phyloP scores from a whole-genome alignment of 2,888 invertebrate genomes.

The Acronicta leporina region DNA sequence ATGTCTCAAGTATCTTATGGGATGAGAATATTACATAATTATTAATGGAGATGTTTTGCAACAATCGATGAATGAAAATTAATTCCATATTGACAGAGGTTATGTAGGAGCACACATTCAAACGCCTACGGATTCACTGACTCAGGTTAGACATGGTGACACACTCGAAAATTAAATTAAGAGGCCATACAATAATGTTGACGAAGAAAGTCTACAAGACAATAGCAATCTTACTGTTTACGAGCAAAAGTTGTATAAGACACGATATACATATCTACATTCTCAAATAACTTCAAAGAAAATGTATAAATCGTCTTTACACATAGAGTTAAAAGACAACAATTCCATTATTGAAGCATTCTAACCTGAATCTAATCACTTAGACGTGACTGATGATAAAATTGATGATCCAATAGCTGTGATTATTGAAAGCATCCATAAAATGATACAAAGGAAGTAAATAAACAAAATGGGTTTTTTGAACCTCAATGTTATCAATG shows the following conservation, averaged over 20 bases:
- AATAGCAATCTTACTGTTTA: conserved; percentile 20
- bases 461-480: conserved; percentile 29
- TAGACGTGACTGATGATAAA: conserved; percentile 12
- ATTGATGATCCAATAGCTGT: conserved; percentile 14
- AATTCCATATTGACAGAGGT: conserved; percentile 42
- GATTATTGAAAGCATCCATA: conserved; percentile 6
- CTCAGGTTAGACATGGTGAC: conserved; percentile 41
- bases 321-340: conserved; percentile 7
- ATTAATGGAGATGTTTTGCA: conserved; percentile 3
- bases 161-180: conserved; percentile 54
- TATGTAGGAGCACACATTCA: conserved; percentile 32
- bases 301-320: conserved; percentile 14
- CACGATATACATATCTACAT: conserved; percentile 26
- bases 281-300: conserved; percentile 22
- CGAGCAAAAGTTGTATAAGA: conserved; percentile 8
- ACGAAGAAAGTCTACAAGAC: conserved; percentile 20
- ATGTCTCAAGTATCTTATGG: background rate
- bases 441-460: conserved; percentile 10
- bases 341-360: conserved; percentile 20
- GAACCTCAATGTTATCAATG: conserved; percentile 24
- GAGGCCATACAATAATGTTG: conserved; percentile 43
- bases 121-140: conserved; percentile 45
- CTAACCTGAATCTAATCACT: conserved; percentile 7
- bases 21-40: conserved; percentile 14
- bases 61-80: conserved; percentile 38